Base-by-base conservation (phyloP, 2,797 vertebrate species). In the Calcarius lapponicus region DNA sequence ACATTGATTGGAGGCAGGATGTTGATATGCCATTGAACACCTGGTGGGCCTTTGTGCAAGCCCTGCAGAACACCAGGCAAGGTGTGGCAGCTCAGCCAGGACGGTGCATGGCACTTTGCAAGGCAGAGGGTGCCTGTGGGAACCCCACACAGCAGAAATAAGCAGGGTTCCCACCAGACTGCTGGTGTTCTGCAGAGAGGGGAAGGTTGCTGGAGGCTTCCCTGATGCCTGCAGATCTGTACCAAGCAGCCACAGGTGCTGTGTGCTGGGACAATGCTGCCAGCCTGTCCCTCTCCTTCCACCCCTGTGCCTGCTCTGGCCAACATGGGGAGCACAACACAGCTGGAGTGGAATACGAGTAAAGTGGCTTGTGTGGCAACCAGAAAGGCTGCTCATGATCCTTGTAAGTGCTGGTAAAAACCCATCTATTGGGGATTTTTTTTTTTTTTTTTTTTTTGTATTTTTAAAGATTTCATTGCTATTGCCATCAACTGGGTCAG, bases 401-500 rank as follows among this genome's bases (percentile, higher is more conserved):
- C 40, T 42, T 25, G 1, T 2, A 80, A 50, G 14, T 43, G 21
- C 48, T 58, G 31, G 31, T 79, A 79, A 43, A 80, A 67, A 25
- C 22, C 9, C 34, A 61, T 16, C 34, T 29, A 17, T 58, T 45
- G 36, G 22, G 13, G 31, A 53, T 24, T 47, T 15, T 42, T 10
- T 13, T 10, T 15, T 42, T 10, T 13, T 10, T 2, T 16, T 2
- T 17, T 29, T 51, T 19, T 32, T 3, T n/a, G n/a, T n/a, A n/a
- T 60, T 58, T 66, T 62, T 28, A 1, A 72, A 83, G 54, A 81
- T 95, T 88, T 88, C 2, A 0, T 73, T 79, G 58, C 86, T 92
- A 22, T 56, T 90, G 76, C 28, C 93, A 90, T 81, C 93, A 97
- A 93, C 48, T 90, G 86, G 95, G 96, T 95, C 94, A 96, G 56